A percentile compares a stretch with the other conserved stretches of the same genome.
These are phyloP conservation scores for Pterostichus niger DNA, from an alignment of 2,888 invertebrate species.

Conservation along the genomic window DNA sequence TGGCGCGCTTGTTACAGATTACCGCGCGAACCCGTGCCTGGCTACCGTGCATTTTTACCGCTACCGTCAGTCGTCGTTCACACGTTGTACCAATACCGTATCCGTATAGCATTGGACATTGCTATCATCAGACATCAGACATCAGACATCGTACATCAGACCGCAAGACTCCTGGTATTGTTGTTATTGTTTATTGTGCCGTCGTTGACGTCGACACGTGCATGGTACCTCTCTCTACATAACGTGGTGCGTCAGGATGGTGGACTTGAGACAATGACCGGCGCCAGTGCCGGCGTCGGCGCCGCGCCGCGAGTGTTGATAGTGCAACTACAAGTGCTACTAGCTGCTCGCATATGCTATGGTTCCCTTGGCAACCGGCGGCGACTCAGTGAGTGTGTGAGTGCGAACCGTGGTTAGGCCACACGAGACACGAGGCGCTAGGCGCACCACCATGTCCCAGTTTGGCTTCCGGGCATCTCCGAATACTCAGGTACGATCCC, in stretches of 20 bases:
- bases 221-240: neutral
- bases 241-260: slow-evolving; percentile 17
- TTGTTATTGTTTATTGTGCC: neutral
- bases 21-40: slow-evolving; percentile 70
- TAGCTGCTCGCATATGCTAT: slow-evolving; percentile 71
- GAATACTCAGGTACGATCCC: slow-evolving; percentile 80
- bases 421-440: slow-evolving; percentile 75
- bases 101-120: no score
- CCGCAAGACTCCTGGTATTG: neutral
- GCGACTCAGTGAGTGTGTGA: slow-evolving; percentile 69
- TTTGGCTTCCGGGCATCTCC: slow-evolving; percentile 84
- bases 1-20: slow-evolving; percentile 73
- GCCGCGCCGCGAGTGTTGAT: slow-evolving; percentile 43
- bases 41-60: slow-evolving; percentile 69
- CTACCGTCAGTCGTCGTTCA: slow-evolving; percentile 61
- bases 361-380: slow-evolving; percentile 74
- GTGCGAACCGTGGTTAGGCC: slow-evolving; percentile 64
- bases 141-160: neutral
- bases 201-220: neutral
- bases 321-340: slow-evolving; percentile 29
- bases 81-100: neutral
- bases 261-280: slow-evolving; percentile 52
- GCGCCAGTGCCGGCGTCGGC: slow-evolving; percentile 54
- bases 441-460: slow-evolving; percentile 84
- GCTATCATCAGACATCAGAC: no score